These are phyloP conservation scores for Rhopalosiphum maidis DNA, from an alignment of 1,140 invertebrate species.

Conservation along the genomic window DNA sequence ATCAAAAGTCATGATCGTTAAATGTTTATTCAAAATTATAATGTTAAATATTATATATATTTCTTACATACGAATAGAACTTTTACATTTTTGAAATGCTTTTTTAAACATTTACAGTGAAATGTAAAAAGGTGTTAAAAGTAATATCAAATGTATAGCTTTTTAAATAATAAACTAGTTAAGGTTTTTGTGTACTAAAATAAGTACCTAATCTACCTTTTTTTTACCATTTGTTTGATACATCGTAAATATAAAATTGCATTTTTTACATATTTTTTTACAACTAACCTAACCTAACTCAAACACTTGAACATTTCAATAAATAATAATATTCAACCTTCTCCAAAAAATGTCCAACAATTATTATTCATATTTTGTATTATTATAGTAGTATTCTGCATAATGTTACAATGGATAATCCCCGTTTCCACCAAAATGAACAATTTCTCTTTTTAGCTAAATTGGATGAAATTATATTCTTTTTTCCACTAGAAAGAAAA, in stretches of 20 bases:
- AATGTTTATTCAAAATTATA: not conserved
- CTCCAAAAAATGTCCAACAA: not conserved
- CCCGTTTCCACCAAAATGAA: not conserved
- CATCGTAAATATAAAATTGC: not conserved
- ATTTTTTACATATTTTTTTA: not conserved
- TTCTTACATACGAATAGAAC: not conserved
- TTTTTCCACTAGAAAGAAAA: not conserved
- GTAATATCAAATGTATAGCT: not conserved
- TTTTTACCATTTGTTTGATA: not conserved
- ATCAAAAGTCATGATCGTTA: not conserved
- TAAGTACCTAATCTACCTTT: not conserved
- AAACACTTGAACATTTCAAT: not conserved
- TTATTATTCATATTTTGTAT: constrained; percentile 8
- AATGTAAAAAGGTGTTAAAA: not conserved
- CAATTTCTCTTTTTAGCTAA: not conserved
- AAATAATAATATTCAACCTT: not conserved
- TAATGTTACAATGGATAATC: not conserved
- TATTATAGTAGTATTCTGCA: not conserved
- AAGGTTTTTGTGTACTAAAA: not conserved
- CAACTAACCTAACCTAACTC: not conserved
- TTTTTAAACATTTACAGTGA: not conserved
- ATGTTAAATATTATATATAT: not conserved
- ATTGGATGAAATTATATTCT: not conserved
- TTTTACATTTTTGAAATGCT: not conserved
- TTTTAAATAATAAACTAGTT: constrained; percentile 10